A percentile compares a stretch with the other conserved stretches of the same genome.
phyloP scores from a whole-genome alignment of 2,797 vertebrate species.

The Pagetopsis macropterus region DNA sequence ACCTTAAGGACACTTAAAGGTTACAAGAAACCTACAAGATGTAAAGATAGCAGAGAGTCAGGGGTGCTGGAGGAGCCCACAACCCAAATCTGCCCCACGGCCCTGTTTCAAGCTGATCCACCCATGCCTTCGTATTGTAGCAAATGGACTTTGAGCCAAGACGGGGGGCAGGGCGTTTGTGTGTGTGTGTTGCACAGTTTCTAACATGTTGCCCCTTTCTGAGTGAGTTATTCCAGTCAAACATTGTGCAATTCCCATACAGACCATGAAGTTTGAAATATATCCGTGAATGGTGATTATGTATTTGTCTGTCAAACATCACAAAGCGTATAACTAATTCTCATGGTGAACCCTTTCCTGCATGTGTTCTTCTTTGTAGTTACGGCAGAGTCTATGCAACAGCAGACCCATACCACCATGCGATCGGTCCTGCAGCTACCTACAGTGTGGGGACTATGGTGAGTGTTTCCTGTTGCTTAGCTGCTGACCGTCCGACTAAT shows the following conservation, averaged over 20 bases:
- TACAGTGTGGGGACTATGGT: slow-evolving; percentile 96
- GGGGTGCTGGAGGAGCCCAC: neutral
- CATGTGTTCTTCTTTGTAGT: slow-evolving; percentile 68
- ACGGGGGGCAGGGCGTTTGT: neutral
- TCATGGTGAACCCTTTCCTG: slow-evolving; percentile 21
- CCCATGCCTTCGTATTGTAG: neutral
- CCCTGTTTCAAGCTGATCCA: neutral
- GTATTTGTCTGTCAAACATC: neutral
- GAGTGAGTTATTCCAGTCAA: neutral
- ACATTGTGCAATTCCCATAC: neutral
- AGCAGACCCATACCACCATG: slow-evolving; percentile 91
- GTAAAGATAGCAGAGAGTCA: neutral
- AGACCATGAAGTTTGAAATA: neutral
- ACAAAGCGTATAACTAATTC: neutral
- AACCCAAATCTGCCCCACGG: neutral
- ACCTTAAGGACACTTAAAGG: slow-evolving; percentile 1
- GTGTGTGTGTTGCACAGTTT: slow-evolving; percentile 6
- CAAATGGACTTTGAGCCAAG: neutral
- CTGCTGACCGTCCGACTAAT: slow-evolving; percentile 44
- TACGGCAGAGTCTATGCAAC: slow-evolving; percentile 93
- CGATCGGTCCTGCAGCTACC: slow-evolving; percentile 89
- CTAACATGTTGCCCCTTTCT: neutral
- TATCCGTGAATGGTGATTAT: neutral
- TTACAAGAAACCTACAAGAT: neutral
- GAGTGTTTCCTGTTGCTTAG: slow-evolving; percentile 70